Conservation (phyloP, 2,888 invertebrate species). For the Axea sp. region DNA sequence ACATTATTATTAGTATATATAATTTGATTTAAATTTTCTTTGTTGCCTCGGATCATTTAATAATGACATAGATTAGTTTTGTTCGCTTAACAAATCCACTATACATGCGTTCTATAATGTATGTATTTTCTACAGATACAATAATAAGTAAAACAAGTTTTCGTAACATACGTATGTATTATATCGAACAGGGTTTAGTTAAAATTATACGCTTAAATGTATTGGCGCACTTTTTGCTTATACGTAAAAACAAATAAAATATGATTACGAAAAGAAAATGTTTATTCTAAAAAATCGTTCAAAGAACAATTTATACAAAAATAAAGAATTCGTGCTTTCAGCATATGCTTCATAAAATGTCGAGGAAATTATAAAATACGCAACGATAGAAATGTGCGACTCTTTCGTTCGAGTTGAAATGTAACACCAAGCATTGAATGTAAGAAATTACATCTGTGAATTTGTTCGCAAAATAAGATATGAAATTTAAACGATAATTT, state of each 20-base stretch:
- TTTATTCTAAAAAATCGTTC: constrained; percentile 24
- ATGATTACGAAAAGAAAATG: constrained; percentile 9
- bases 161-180: constrained; percentile 61
- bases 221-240: constrained; percentile 54
- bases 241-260: constrained; percentile 29
- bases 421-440: constrained; percentile 44
- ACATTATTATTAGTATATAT: too few species aligned
- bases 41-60: neutral
- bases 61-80: neutral
- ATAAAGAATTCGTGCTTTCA: too few species aligned
- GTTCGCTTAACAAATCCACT: constrained; percentile 28
- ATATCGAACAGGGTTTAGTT: constrained; percentile 73
- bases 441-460: constrained; percentile 14
- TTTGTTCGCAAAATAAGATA: constrained; percentile 11
- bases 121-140: constrained; percentile 63
- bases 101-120: constrained; percentile 3
- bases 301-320: too few species aligned
- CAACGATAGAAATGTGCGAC: constrained; percentile 8
- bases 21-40: too few species aligned
- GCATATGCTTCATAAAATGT: too few species aligned
- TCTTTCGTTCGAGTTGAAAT: constrained; percentile 14
- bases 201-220: constrained; percentile 66
- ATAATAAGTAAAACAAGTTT: constrained; percentile 11
- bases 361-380: neutral
- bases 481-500: constrained; percentile 8